A percentile compares a stretch with the other conserved stretches of the same genome.
These are phyloP conservation scores for Pogonomyrmex barbatus DNA, from an alignment of 1,140 invertebrate species.

Conservation along the genomic window DNA sequence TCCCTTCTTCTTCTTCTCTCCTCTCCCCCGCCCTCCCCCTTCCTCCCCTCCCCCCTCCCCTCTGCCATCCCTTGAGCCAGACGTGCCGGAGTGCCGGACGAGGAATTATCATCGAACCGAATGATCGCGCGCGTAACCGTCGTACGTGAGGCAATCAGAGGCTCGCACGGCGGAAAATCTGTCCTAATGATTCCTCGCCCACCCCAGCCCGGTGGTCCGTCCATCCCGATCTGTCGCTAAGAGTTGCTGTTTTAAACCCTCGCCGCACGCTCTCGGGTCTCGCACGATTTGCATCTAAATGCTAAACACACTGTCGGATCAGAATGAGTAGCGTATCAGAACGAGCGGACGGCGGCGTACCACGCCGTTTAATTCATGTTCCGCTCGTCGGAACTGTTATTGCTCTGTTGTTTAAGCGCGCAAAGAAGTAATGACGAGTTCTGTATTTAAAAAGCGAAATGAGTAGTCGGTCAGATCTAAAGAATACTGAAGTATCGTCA, in stretches of 20 bases:
- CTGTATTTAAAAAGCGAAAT: background rate
- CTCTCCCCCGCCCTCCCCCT: too few relatives aligned
- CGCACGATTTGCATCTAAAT: constrained; percentile 41
- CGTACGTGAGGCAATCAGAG: constrained; percentile 80
- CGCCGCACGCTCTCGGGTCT: background rate
- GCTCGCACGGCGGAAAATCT: constrained; percentile 77
- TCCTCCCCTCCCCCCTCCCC: background rate
- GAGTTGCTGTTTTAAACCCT: constrained; percentile 35
- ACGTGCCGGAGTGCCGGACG: constrained; percentile 57
- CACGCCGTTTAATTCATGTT: constrained; percentile 20
- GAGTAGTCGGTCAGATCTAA: background rate
- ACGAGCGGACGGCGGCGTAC: background rate
- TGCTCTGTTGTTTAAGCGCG: background rate
- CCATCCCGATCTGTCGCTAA: constrained; percentile 20
- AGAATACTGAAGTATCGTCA: background rate
- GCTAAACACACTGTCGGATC: constrained; percentile 23
- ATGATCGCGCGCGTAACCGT: constrained; percentile 76
- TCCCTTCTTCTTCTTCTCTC: background rate
- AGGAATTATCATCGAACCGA: constrained; percentile 75
- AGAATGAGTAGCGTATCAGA: constrained; percentile 1
- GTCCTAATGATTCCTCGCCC: constrained; percentile 73
- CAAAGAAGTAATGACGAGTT: background rate
- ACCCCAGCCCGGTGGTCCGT: constrained; percentile 66
- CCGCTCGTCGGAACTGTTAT: background rate
- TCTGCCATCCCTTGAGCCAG: constrained; percentile 24